Base-by-base conservation (phyloP, 2,888 invertebrate genomes). In the Tetanocera ferruginea region DNA sequence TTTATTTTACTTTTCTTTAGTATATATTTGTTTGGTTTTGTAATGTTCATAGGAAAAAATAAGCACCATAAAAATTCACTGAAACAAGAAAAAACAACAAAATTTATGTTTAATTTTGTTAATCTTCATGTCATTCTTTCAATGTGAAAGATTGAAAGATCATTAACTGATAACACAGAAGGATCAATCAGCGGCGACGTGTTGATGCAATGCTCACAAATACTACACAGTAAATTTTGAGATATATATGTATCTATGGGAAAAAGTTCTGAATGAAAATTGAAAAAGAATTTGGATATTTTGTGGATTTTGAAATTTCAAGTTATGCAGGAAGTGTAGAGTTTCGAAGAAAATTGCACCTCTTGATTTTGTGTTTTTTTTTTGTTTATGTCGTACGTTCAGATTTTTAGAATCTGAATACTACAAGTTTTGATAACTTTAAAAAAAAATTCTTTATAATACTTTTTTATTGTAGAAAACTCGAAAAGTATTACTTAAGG, bases 131-230 rank as follows among this genome's bases (percentile, higher is more conserved):
- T 64, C 28, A 64, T 14, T 64, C 64, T 14, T 60, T n/a, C 25
- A 28, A 43, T 43, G 43, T 43, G 43, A 43, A 11, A 43, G 43
- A 55, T n/a, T 19, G 55, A 23, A 69, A 69, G 23, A 69, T 25
- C 67, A 51, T 19, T 66, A 19, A 66, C 37, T 69, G 11, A 69
- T 52, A 51, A 69, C 69, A 49, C 51, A 5, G 31, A 28, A 69
- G 69, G 28, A 51, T 51, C 28, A 69, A 43, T 51, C 64, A 34
- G 31, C 64, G n/a, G 28, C 31, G 3, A 8, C 23, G 64, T 17
- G 31, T 31, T 34, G 17, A 2, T 55, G 55, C 6, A 55, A 55
- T 55, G n/a, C 55, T 8, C 55, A 55, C n/a, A 55, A 19, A 55
- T 55, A 55, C 5, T 9, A 55, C 55, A 9, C 1, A 11, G 14